phyloP scores from a whole-genome alignment of 2,113 vertebrate species.

The Corythaeola cristata region DNA sequence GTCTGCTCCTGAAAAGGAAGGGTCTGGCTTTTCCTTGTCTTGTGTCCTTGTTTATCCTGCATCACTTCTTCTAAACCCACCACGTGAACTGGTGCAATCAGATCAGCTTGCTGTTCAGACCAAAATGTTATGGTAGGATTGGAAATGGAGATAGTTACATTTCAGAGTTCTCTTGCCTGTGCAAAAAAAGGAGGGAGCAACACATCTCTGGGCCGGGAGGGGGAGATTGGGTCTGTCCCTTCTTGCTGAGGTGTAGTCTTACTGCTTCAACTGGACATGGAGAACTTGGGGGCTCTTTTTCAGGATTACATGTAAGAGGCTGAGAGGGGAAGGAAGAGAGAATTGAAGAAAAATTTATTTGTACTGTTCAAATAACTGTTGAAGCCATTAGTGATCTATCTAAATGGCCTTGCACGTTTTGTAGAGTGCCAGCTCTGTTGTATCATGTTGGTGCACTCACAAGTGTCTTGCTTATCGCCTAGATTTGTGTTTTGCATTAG shows the following conservation, averaged over 20 bases:
- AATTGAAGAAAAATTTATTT: not conserved
- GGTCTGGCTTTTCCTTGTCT: not conserved
- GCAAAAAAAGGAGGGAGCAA: no score
- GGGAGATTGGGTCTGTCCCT: not conserved
- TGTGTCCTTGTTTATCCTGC: not conserved
- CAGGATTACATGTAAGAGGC: not conserved
- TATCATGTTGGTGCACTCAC: accelerated
- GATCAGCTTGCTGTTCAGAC: not conserved
- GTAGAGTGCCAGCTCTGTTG: not conserved
- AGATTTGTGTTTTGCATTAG: not conserved
- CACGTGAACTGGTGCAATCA: accelerated
- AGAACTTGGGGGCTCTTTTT: not conserved
- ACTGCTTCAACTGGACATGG: not conserved
- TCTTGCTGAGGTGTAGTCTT: not conserved
- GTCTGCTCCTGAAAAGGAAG: not conserved
- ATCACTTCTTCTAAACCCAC: not conserved
- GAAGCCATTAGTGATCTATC: not conserved
- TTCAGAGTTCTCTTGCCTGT: not conserved
- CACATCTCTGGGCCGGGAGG: not conserved
- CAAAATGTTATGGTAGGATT: not conserved
- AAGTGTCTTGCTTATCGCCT: not conserved
- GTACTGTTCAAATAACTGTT: not conserved
- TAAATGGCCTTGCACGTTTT: not conserved
- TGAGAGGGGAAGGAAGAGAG: not conserved
- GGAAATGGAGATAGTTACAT: not conserved